phyloP scores from a whole-genome alignment of 2,888 invertebrate species.

The Netelia inedita region DNA sequence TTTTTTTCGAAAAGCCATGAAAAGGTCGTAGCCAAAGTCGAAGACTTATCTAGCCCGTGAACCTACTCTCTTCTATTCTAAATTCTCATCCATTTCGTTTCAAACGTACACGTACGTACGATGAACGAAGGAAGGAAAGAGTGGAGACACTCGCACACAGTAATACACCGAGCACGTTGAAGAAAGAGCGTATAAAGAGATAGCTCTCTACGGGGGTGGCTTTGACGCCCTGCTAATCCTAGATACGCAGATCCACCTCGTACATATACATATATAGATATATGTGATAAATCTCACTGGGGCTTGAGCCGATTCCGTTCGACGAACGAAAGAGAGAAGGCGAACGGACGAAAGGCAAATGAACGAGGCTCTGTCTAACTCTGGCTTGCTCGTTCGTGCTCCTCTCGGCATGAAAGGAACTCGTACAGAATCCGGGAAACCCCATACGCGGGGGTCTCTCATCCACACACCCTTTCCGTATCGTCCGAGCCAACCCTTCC shows the following conservation, averaged over 20 bases:
- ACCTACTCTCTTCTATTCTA: slow-evolving; percentile 14
- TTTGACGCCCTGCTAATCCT: slow-evolving; percentile 82
- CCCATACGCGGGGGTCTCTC: slow-evolving; percentile 80
- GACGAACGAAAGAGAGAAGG: slow-evolving; percentile 70
- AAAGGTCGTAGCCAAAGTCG: slow-evolving; percentile 21
- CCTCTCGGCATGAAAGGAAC: slow-evolving; percentile 83
- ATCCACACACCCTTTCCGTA: slow-evolving; percentile 56
- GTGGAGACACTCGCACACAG: neutral
- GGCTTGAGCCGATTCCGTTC: slow-evolving; percentile 52
- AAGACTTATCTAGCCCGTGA: slow-evolving; percentile 37
- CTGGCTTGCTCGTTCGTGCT: slow-evolving; percentile 66
- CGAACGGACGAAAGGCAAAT: slow-evolving; percentile 83
- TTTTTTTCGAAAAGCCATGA: neutral
- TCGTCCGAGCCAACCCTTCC: slow-evolving; percentile 46
- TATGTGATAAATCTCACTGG: slow-evolving; percentile 31
- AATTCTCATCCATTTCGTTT: neutral
- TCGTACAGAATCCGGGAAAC: slow-evolving; percentile 85
- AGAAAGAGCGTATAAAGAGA: slow-evolving; percentile 41
- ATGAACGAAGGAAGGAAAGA: slow-evolving; percentile 29
- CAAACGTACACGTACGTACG: neutral
- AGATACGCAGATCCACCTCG: slow-evolving; percentile 64
- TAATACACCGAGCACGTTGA: slow-evolving; percentile 22
- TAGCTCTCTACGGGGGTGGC: slow-evolving; percentile 74
- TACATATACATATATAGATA: slow-evolving; percentile 28
- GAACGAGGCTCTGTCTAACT: slow-evolving; percentile 79